A percentile compares a stretch with the other conserved stretches of the same genome.
Conservation (phyloP, 2,113 vertebrate genomes). For the Boleophthalmus pectinirostris region DNA sequence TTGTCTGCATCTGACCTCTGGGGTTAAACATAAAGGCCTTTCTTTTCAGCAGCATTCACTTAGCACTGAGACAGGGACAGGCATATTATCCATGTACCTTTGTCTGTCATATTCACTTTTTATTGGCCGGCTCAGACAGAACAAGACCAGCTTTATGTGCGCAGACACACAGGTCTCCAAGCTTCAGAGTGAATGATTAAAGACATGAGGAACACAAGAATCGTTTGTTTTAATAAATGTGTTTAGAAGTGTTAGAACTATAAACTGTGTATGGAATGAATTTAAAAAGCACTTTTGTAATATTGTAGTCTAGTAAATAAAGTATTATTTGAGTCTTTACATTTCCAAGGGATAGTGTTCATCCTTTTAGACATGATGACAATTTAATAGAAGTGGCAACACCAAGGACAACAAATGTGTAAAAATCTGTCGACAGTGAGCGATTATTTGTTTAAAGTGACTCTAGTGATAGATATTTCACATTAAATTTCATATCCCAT, state of each 20-base stretch:
- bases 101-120: conserved; percentile 53
- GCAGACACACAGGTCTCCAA: conserved; percentile 22
- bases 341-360: neutral
- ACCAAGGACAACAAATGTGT: neutral
- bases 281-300: neutral
- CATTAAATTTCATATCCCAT: conserved; percentile 22
- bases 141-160: conserved; percentile 63
- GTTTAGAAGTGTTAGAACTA: neutral
- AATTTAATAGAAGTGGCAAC: neutral
- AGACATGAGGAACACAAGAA: neutral
- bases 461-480: conserved; percentile 17
- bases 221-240: neutral
- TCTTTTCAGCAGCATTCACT: conserved; percentile 72
- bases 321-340: neutral
- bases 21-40: conserved; percentile 65
- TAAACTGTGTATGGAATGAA: too few relatives aligned
- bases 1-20: conserved; percentile 44
- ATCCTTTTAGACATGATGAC: neutral
- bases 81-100: conserved; percentile 47
- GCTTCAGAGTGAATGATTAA: conserved; percentile 34
- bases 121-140: conserved; percentile 44
- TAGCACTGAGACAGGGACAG: conserved; percentile 50
- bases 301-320: neutral
- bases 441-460: conserved; percentile 23
- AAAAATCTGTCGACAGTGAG: neutral